These are phyloP conservation scores for Alexandromys fortis DNA, from an alignment of 2,113 vertebrate genomes.

Conservation along the genomic window DNA sequence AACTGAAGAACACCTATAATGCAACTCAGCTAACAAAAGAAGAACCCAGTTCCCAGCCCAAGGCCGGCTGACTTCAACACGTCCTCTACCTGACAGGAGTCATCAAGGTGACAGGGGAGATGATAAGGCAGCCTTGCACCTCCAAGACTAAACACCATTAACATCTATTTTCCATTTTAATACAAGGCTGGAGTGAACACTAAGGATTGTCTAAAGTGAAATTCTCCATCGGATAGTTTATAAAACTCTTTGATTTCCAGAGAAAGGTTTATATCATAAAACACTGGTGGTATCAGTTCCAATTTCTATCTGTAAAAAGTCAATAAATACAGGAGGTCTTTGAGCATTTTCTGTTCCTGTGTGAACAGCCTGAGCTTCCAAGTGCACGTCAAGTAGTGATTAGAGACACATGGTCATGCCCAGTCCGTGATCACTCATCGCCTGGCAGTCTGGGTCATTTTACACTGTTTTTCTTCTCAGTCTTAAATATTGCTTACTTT, in stretches of 20 bases:
- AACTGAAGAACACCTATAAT: background rate
- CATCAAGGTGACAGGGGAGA: background rate
- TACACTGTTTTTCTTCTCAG: conserved; percentile 9
- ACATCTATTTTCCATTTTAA: conserved; percentile 41
- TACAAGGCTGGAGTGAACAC: background rate
- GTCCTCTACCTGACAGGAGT: background rate
- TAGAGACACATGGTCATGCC: background rate
- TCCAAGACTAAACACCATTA: background rate
- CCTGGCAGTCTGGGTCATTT: background rate
- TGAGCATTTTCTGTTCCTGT: conserved; percentile 44
- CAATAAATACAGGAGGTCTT: conserved; percentile 31
- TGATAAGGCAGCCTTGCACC: background rate
- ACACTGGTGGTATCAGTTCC: background rate
- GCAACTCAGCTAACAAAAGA: background rate
- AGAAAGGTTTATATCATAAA: background rate
- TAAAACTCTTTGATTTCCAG: background rate
- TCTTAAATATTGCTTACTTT: conserved; percentile 39
- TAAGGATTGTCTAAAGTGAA: background rate
- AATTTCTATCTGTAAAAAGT: conserved; percentile 41
- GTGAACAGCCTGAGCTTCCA: conserved; percentile 29
- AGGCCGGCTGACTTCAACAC: background rate
- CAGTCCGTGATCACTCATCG: background rate
- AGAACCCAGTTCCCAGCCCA: background rate
- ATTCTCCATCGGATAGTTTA: background rate
- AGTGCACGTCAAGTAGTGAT: background rate